Evolutionary conservation across 1,140 invertebrate genomes (phyloP).

Genomic region (Musca vetustissima): DNA sequence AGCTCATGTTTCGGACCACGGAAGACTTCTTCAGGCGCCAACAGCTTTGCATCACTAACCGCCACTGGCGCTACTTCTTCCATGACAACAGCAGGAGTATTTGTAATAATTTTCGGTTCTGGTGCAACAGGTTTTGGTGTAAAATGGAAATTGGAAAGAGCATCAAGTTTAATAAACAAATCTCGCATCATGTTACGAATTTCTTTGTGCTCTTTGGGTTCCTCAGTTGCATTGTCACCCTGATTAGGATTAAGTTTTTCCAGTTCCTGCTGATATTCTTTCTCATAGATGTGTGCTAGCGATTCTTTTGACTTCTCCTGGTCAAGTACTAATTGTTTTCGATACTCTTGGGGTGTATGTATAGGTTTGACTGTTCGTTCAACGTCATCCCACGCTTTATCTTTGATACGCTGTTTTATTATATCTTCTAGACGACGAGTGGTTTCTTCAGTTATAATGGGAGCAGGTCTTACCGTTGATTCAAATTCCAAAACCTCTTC

Average conservation of each 20-base stretch:
- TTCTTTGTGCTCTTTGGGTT: conserved; percentile 73
- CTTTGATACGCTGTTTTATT: conserved; percentile 88
- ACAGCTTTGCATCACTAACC: conserved; percentile 77
- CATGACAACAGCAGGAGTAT: conserved; percentile 87
- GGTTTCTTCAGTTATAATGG: conserved; percentile 88
- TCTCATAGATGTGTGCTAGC: conserved; percentile 93
- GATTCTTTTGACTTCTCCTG: conserved; percentile 96
- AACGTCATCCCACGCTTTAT: conserved; percentile 95
- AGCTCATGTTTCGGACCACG: conserved; percentile 75
- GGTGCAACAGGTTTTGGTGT: conserved; percentile 83
- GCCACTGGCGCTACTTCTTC: conserved; percentile 94
- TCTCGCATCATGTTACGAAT: conserved; percentile 75
- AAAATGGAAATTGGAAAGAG: conserved; percentile 91
- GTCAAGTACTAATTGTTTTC: conserved; percentile 87
- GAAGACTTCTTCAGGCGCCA: conserved; percentile 94
- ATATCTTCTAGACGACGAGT: conserved; percentile 87
- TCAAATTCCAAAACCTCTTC: conserved; percentile 93
- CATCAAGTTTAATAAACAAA: conserved; percentile 87
- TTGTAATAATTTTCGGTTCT: conserved; percentile 89
- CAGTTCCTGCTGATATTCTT: conserved; percentile 85
- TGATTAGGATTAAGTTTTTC: conserved; percentile 65
- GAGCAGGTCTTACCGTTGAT: conserved; percentile 77
- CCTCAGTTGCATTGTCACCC: conserved; percentile 62
- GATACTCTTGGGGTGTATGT: conserved; percentile 82
- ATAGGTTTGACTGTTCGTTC: conserved; percentile 85